phyloP scores from a whole-genome alignment of 2,888 invertebrate genomes.

The Sialis lutaria region DNA sequence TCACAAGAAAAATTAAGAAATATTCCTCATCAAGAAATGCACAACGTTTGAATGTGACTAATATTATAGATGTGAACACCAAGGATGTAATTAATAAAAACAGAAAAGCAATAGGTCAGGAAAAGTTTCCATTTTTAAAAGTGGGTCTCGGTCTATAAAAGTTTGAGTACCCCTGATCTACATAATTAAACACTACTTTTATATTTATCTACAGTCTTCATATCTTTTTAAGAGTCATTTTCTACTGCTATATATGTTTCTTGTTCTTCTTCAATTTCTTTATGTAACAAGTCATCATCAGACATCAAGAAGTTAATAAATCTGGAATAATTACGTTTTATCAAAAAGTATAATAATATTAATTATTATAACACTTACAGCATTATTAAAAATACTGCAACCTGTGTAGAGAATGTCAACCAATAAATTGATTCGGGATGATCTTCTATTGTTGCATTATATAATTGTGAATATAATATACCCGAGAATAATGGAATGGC shows the following conservation, averaged over 20 bases:
- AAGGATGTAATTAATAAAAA: too few species aligned
- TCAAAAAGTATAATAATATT: constrained; percentile 1
- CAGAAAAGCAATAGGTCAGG: too few species aligned
- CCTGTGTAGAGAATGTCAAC: constrained; percentile 52
- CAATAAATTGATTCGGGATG: constrained; percentile 46
- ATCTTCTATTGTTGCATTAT: constrained; percentile 44
- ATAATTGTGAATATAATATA: constrained; percentile 52
- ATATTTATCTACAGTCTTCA: not conserved
- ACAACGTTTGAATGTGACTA: too few species aligned
- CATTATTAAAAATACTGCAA: constrained; percentile 42
- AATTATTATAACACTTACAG: constrained; percentile 37
- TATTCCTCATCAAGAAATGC: too few species aligned
- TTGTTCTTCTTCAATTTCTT: constrained; percentile 10
- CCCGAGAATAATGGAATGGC: constrained; percentile 61
- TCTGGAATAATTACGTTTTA: constrained; percentile 8
- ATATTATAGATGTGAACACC: too few species aligned
- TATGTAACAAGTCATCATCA: constrained; percentile 11
- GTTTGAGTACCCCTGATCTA: too few species aligned
- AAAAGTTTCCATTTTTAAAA: too few species aligned
- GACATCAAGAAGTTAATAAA: constrained; percentile 12
- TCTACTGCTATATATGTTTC: not conserved
- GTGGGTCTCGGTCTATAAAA: too few species aligned
- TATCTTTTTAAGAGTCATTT: not conserved
- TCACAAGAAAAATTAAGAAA: too few species aligned
- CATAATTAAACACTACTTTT: too few species aligned